These are phyloP conservation scores for Dusona sp. DNA, from an alignment of 2,888 invertebrate species.

Conservation along the genomic window DNA sequence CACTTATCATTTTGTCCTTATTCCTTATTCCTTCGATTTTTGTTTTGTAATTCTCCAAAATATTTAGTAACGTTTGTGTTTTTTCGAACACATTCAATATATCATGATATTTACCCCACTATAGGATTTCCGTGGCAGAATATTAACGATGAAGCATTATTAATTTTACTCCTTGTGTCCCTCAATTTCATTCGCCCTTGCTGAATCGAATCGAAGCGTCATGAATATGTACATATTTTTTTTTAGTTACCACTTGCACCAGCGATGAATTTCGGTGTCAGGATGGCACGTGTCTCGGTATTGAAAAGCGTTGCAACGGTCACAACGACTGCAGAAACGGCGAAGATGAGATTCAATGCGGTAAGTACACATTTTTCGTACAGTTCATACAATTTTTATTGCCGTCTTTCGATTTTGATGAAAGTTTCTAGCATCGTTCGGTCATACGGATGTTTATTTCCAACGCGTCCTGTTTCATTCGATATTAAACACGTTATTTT, in stretches of 20 bases:
- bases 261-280: conserved; percentile 87
- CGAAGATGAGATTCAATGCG: conserved; percentile 87
- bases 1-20: conserved; percentile 48
- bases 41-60: conserved; percentile 17
- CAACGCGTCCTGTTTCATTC: not conserved
- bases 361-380: conserved; percentile 76
- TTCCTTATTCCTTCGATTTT: conserved; percentile 15
- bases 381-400: not conserved
- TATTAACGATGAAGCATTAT: not conserved
- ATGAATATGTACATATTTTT: conserved; percentile 39
- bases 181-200: not conserved
- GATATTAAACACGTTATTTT: conserved; percentile 11
- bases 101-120: conserved; percentile 16
- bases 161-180: not conserved
- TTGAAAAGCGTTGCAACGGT: conserved; percentile 86
- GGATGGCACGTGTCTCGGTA: conserved; percentile 86
- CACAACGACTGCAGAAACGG: conserved; percentile 86
- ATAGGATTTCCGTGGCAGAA: conserved; percentile 17
- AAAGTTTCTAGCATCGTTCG: not conserved
- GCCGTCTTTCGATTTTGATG: not conserved
- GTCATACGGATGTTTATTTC: not conserved
- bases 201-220: not conserved
- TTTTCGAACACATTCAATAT: not conserved
- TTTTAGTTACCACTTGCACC: conserved; percentile 84
- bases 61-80: not conserved